Base-by-base conservation (phyloP, 2,113 vertebrate species). In the Equus quagga region DNA sequence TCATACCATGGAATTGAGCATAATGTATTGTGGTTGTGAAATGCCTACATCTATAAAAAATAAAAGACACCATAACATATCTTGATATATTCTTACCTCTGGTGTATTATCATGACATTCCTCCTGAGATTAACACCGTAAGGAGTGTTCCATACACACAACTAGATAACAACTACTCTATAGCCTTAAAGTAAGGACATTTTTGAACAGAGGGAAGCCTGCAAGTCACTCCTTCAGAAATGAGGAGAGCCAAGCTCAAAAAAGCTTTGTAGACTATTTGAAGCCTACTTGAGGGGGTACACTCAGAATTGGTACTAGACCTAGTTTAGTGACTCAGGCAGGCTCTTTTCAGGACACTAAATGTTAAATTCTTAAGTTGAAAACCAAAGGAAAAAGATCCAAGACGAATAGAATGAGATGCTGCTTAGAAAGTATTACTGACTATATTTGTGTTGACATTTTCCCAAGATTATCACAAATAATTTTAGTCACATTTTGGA, bases 401-500 rank as follows among this genome's bases (percentile, higher is more conserved):
- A 69, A 46, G 5, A 65, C 81, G 51, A 56, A 72, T 36, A 87
- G 19, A 82, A 72, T 14, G 6, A 72, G 10, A 67, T 36, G 3
- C 8, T 60, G 31, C 46, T 67, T 67, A 69, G 18, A 73, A 95
- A 97, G 49, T 70, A 54, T 49, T 62, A 81, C 23, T 58, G 9
- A 36, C 24, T 58, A 6, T 69, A 65, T 84, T 12, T 14, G 33
- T 67, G n/a, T n/a, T 92, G 51, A 95, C 4, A 64, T 90, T 97
- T 96, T 33, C 21, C 8, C 56, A 83, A 82, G 14, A 89, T 92
- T 44, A 65, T 60, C 54, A 31, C 0, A 90, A 81, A 67, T 13
- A 76, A 70, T 80, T 78, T 91, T 23, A 75, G 8, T 92, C 67
- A 80, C 9, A 87, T 76, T 81, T 92, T 80, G 15, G 26, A 80